These are phyloP conservation scores for Artemia sinica DNA, from an alignment of 2,888 invertebrate genomes.

Conservation along the genomic window DNA sequence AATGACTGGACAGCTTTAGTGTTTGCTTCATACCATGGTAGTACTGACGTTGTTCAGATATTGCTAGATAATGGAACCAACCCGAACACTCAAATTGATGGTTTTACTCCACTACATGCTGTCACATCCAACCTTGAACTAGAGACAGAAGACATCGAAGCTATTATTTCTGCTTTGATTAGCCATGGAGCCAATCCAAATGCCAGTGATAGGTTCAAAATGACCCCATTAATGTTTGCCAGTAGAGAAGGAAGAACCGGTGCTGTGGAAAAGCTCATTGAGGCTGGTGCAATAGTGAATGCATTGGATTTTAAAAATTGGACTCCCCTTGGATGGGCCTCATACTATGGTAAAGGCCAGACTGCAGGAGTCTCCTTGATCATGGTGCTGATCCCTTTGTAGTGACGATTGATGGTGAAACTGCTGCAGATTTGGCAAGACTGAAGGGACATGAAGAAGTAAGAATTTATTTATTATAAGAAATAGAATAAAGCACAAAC, in stretches of 20 bases:
- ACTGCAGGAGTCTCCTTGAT: constrained; percentile 30
- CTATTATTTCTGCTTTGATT: constrained; percentile 29
- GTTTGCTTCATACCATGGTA: constrained; percentile 29
- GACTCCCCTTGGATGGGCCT: constrained; percentile 33
- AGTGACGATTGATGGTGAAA: constrained; percentile 23
- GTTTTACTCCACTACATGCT: constrained; percentile 35
- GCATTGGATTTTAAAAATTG: constrained; percentile 32
- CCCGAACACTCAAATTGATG: constrained; percentile 32
- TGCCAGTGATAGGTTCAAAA: constrained; percentile 31
- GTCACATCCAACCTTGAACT: constrained; percentile 31
- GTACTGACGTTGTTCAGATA: constrained; percentile 28
- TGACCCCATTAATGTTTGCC: constrained; percentile 34
- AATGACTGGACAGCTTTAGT: constrained; percentile 30
- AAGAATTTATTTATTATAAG: not conserved
- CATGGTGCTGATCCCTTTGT: constrained; percentile 16
- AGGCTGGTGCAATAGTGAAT: constrained; percentile 31
- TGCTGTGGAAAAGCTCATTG: constrained; percentile 30
- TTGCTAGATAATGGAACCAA: constrained; percentile 33
- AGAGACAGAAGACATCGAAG: constrained; percentile 29
- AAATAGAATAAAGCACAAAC: too few relatives aligned
- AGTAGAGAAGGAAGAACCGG: constrained; percentile 31
- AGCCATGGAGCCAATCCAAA: constrained; percentile 28
- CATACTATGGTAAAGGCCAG: constrained; percentile 29
- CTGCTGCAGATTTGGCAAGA: constrained; percentile 24
- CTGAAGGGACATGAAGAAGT: constrained; percentile 20